A percentile compares a stretch with the other conserved stretches of the same genome.
Evolutionary conservation across 2,113 vertebrate genomes (phyloP).

Genomic region (Xiphophorus hellerii): DNA sequence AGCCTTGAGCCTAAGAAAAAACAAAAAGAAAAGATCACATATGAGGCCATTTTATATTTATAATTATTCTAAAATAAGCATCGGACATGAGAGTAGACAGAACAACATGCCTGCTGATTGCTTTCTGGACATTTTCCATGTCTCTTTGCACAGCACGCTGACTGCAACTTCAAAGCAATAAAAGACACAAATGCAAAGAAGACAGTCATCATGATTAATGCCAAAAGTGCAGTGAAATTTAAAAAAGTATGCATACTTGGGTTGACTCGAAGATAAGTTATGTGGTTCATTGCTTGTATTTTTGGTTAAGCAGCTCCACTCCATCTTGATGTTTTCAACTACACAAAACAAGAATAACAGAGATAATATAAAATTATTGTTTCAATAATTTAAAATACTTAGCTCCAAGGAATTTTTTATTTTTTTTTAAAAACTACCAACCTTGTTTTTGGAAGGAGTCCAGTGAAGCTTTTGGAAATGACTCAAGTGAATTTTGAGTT

Average conservation of each 20-base stretch:
- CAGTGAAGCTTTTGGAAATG: slow-evolving; percentile 62
- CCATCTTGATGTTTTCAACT: slow-evolving; percentile 73
- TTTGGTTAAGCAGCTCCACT: slow-evolving; percentile 63
- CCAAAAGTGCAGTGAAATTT: not conserved
- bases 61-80: not conserved
- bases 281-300: slow-evolving; percentile 42
- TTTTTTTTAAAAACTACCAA: slow-evolving; percentile 36
- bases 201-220: not conserved
- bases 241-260: slow-evolving; percentile 55
- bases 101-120: slow-evolving; percentile 69
- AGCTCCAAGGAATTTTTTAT: not conserved
- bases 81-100: not conserved
- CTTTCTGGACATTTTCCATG: slow-evolving; percentile 60
- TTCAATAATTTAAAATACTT: not conserved
- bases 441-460: slow-evolving; percentile 77
- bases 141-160: slow-evolving; percentile 59
- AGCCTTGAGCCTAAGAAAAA: slow-evolving; percentile 70
- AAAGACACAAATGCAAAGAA: not conserved
- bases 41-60: not conserved
- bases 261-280: slow-evolving; percentile 18
- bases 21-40: not conserved
- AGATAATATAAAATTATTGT: not conserved
- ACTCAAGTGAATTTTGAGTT: slow-evolving; percentile 60
- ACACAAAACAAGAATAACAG: slow-evolving; percentile 4
- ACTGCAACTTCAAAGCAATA: slow-evolving; percentile 39